Evolutionary conservation across 2,888 invertebrate species (phyloP), one percentile per base, ranked within the genome.

Genomic region (Poecilus cupreus): DNA sequence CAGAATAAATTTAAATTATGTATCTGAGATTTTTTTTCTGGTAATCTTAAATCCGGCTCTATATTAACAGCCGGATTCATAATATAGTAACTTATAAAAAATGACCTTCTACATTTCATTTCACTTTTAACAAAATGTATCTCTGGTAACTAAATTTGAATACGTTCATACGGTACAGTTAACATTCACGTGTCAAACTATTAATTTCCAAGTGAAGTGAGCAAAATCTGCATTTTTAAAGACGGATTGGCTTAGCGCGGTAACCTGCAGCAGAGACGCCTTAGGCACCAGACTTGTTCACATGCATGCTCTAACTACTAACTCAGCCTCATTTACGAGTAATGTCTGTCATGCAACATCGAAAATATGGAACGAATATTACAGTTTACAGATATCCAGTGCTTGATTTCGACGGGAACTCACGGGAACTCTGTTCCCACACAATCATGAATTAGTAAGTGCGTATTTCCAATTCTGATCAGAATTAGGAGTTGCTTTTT

Each of bases 261-360:
- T 13, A 68, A 11, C 64, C 64, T 37, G 37, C 32, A 37, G 64
- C 10, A 3, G 0, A 26, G 18, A 18, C 8, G 64, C 64, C 64
- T 18, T 0, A n/a, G 18, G 64, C 37, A 37, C 6, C 37, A 10
- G 18, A 32, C 18, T 68, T 68, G 64, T 68, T 68, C 64, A 68
- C 64, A 68, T 37, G 64, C 64, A 68, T 37, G 32, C 22, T 13
- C 57, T 57, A 57, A 57, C 64, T 37, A 60, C 26, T 24, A 68
- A 37, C 64, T 39, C 64, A 37, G 64, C 32, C 64, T 68, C 64
- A 68, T 68, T 68, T 68, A 68, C 32, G 64, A 13, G 64, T 68
- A 68, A 68, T 68, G 64, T 68, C 64, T 68, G 64, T 68, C 64
- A 68, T 68, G 64, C 64, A 68, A 68, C 64, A 68, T 68, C 64